Conservation (phyloP, 2,113 vertebrate species). For the Hirundichthys speculiger region DNA sequence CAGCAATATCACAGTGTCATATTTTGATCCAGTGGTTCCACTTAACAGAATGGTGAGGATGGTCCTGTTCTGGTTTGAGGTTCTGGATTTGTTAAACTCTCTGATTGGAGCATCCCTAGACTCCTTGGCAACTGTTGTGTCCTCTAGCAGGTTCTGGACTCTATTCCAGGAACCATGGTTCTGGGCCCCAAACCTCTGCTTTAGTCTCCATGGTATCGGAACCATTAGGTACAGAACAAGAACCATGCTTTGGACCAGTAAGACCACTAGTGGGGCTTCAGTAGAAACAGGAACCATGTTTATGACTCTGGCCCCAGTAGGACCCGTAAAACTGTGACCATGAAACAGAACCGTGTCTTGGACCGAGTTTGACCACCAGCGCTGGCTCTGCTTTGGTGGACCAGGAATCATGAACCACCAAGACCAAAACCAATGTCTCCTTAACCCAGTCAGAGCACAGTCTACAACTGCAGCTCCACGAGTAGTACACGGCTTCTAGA, state of each 20-base stretch:
- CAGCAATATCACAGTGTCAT: too few relatives aligned
- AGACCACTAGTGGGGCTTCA: conserved; percentile 5
- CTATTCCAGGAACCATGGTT: conserved; percentile 24
- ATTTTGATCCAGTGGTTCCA: too few relatives aligned
- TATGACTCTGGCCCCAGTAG: not conserved
- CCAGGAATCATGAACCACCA: conserved; percentile 1
- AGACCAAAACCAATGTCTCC: conserved; percentile 15
- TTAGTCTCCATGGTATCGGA: not conserved
- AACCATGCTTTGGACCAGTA: conserved; percentile 25
- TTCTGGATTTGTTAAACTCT: not conserved
- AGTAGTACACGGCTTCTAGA: conserved; percentile 20
- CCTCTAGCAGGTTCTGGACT: conserved; percentile 30
- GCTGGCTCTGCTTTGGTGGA: conserved; percentile 15
- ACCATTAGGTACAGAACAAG: conserved; percentile 19
- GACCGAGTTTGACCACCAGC: not conserved
- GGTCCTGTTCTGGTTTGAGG: too few relatives aligned
- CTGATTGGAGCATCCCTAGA: conserved; percentile 63
- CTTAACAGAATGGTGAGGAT: too few relatives aligned
- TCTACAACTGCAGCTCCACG: not conserved
- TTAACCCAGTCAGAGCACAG: too few relatives aligned
- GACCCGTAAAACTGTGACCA: too few relatives aligned
- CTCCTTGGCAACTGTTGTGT: conserved; percentile 41
- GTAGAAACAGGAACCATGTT: conserved; percentile 2
- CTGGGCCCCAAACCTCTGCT: conserved; percentile 11
- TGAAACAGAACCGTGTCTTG: too few relatives aligned